Base-by-base conservation (phyloP, 2,113 vertebrate genomes). In the Elaphurus davidianus region DNA sequence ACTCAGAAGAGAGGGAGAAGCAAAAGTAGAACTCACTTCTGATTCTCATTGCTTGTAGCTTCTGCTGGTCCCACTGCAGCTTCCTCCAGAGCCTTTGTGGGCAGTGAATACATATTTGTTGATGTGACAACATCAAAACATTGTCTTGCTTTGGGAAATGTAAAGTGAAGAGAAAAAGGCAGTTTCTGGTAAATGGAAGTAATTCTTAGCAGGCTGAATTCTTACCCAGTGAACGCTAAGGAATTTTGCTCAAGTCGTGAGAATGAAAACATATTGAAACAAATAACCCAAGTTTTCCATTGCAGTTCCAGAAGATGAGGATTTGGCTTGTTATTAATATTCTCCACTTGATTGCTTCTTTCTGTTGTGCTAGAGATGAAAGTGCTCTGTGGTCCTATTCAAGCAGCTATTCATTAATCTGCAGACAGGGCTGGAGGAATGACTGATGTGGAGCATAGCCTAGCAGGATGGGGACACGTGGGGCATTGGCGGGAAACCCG, bases 191-290 rank as follows among this genome's bases (percentile, higher is more conserved):
- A 97, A 97, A 79, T 94, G 71, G 87, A 98, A 97, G 19, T 87
- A 87, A 96, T 98, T 92, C 74, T 96, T 54, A 5, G 40, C 54
- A 90, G 89, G 54, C 67, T 94, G 54, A 96, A 95, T 97, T 98
- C 91, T 97, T 97, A 90, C 30, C 87, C 85, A 94, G 92, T 95
- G 95, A 96, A 93, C 2, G 0, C 92, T 94, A 96, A 98, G 95
- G 95, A 94, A 96, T 97, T 97, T 96, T 94, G 50, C 83, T 93
- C 90, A 93, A 87, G 93, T 91, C 87, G 52, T 93, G 91, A 97
- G 94, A 97, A 95, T 94, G 85, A 96, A 97, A 97, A 93, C 97
- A 90, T 86, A 96, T 78, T 97, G 97, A 94, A 97, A 86, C 76
- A 97, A 96, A 96, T 86, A 91, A 90, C 50, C 90, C 60, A 91